Conservation (phyloP, 2,797 vertebrate genomes). For the Epinephelus malabaricus region DNA sequence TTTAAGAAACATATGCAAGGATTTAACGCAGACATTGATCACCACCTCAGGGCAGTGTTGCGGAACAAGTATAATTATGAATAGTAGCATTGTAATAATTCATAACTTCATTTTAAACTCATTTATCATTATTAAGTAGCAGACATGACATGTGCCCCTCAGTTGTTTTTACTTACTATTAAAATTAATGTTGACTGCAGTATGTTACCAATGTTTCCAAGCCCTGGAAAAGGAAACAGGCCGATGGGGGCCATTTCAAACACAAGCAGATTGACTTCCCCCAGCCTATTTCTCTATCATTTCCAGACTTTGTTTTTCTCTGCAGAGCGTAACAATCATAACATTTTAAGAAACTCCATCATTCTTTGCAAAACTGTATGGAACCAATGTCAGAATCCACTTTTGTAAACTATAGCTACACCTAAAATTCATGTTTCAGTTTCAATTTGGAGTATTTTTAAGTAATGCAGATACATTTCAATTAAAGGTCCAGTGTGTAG, state of each 20-base stretch:
- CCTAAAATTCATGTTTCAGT: not conserved
- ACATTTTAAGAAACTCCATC: conserved; percentile 26
- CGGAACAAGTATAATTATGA: conserved; percentile 1
- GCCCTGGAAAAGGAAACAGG: conserved; percentile 50
- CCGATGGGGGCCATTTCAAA: conserved; percentile 47
- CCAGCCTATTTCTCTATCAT: conserved; percentile 23
- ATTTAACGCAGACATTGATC: conserved; percentile 9
- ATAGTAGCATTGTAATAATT: not conserved
- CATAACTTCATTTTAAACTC: not conserved
- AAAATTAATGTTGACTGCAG: conserved; percentile 37
- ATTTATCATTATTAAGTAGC: conserved; percentile 20
- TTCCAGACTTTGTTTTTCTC: conserved; percentile 56
- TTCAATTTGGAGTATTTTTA: not conserved
- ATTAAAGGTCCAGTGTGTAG: not conserved
- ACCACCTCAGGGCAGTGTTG: not conserved
- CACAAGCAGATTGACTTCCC: conserved; percentile 37
- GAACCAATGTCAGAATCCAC: conserved; percentile 19
- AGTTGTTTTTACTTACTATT: conserved; percentile 36
- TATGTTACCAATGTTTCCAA: conserved; percentile 23
- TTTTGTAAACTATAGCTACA: not conserved
- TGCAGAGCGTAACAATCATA: conserved; percentile 28
- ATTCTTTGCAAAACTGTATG: conserved; percentile 3
- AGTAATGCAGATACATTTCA: not conserved
- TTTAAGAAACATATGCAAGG: not conserved
- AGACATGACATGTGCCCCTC: conserved; percentile 20